These are phyloP conservation scores for Bruchidius siliquastri DNA, from an alignment of 2,888 invertebrate genomes.

Conservation along the genomic window DNA sequence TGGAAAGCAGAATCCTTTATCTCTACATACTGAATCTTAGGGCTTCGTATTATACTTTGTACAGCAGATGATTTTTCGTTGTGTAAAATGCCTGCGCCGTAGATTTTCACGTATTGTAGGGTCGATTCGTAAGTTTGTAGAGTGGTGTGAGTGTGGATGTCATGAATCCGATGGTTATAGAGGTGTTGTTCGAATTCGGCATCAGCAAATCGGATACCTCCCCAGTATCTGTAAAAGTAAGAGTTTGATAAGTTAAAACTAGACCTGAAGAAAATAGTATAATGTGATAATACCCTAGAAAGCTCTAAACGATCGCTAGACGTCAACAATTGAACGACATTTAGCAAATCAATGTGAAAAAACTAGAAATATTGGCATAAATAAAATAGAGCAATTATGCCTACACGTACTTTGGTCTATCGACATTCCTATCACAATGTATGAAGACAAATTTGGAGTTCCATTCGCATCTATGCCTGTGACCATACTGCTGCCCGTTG, in stretches of 20 bases:
- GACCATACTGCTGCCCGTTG: conserved; percentile 85
- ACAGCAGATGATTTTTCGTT: conserved; percentile 92
- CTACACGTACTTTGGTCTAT: conserved; percentile 42
- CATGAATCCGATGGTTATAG: conserved; percentile 77
- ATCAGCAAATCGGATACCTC: conserved; percentile 89
- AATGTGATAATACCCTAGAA: too few relatives aligned
- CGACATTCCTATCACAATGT: conserved; percentile 73
- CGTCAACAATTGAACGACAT: too few relatives aligned
- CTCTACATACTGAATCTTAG: conserved; percentile 73
- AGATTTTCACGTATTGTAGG: conserved; percentile 74
- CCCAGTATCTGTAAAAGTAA: conserved; percentile 70
- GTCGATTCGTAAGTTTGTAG: conserved; percentile 68
- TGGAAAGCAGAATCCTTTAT: conserved; percentile 83
- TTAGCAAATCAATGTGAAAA: too few relatives aligned
- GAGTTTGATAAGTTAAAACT: too few relatives aligned
- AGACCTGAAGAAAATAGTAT: too few relatives aligned
- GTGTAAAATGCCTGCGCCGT: conserved; percentile 92
- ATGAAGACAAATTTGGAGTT: conserved; percentile 90
- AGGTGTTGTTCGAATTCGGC: conserved; percentile 83
- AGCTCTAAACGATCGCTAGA: too few relatives aligned
- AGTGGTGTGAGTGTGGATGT: conserved; percentile 72
- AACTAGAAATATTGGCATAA: too few relatives aligned
- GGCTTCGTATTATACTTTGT: conserved; percentile 84
- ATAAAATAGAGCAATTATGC: too few relatives aligned
- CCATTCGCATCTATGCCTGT: conserved; percentile 82